A percentile compares a stretch with the other conserved stretches of the same genome.
Conservation (phyloP, 1,140 invertebrate genomes). For the Oscheius sp. region DNA sequence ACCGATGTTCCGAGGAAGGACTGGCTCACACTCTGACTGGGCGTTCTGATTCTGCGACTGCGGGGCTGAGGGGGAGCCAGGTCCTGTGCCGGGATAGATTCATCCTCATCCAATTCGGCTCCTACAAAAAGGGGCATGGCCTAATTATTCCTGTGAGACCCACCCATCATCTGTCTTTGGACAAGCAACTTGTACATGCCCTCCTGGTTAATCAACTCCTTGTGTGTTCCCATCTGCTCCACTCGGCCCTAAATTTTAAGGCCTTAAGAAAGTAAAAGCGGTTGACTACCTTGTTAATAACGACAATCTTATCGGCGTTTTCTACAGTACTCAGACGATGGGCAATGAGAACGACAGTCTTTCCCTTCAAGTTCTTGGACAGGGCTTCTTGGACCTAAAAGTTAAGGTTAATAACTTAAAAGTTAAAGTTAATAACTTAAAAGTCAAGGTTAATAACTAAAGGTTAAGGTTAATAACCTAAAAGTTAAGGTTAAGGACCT, state of each 20-base stretch:
- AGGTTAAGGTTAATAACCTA: background rate
- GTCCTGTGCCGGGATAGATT: constrained; percentile 7
- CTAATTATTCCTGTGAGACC: too few relatives aligned
- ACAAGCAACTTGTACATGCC: constrained; percentile 59
- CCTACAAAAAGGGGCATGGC: background rate
- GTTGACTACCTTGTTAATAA: constrained; percentile 53
- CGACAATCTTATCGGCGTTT: constrained; percentile 63
- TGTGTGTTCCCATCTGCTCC: constrained; percentile 58
- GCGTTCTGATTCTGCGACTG: constrained; percentile 1
- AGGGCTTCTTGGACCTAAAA: constrained; percentile 57
- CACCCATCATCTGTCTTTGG: constrained; percentile 59
- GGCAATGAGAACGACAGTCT: constrained; percentile 65
- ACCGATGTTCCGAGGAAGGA: constrained; percentile 53
- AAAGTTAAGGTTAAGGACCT: background rate
- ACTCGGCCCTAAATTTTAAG: constrained; percentile 54
- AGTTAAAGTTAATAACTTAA: background rate
- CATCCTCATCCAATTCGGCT: constrained; percentile 25
- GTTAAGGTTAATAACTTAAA: background rate
- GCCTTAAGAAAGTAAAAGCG: background rate
- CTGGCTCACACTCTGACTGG: constrained; percentile 38
- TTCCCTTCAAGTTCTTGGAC: constrained; percentile 60
- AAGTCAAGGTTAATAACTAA: background rate
- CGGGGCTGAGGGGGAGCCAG: background rate
- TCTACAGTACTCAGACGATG: constrained; percentile 64
- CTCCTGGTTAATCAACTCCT: constrained; percentile 55